Base-by-base conservation (phyloP, 2,888 invertebrate genomes). In the Aspidiotus destructor region DNA sequence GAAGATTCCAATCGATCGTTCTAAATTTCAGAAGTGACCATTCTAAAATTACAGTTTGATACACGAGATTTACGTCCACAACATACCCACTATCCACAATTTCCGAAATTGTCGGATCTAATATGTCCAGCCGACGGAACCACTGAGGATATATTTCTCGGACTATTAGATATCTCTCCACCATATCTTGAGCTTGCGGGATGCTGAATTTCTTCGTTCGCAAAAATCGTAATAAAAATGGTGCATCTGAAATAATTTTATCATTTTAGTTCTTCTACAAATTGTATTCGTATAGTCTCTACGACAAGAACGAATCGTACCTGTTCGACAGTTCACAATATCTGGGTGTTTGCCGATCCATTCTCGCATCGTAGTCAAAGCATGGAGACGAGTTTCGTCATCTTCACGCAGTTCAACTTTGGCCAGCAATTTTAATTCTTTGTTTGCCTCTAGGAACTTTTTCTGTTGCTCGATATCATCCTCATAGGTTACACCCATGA, bases 91-190 rank as follows among this genome's bases (percentile, higher is more conserved):
- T 84, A 72, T 89, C 86, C 72, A 93, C 85, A 53, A 94, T 87
- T 54, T 88, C 88, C 17, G 86, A 84, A 70, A 94, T 81, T 63
- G 86, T 85, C 0, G 88, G 86, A 75, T 92, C 91, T 70, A 87
- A 80, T 64, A 88, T 85, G 75, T 91, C 89, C 62, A 92, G 79
- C 69, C 87, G 86, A 73, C 84, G 83, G 79, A 92, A 93, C 92
- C 92, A 93, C 64, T 88, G 84, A 0, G 92, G 89, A 75, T 90
- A 88, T 74, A 91, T 80, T 76, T 91, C 89, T 8, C 93, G 81
- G 72, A 92, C 88, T 42, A 87, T 88, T 68, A 94, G 80, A 77
- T 93, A 94, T 62, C 89, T 84, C 77, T 93, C 92, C 72, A 94
- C 78, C 86, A 93, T 84, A 75, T 88, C 88, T 76, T 89, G 86